phyloP scores from a whole-genome alignment of 1,140 invertebrate species.

The Leptoteleia sp. region DNA sequence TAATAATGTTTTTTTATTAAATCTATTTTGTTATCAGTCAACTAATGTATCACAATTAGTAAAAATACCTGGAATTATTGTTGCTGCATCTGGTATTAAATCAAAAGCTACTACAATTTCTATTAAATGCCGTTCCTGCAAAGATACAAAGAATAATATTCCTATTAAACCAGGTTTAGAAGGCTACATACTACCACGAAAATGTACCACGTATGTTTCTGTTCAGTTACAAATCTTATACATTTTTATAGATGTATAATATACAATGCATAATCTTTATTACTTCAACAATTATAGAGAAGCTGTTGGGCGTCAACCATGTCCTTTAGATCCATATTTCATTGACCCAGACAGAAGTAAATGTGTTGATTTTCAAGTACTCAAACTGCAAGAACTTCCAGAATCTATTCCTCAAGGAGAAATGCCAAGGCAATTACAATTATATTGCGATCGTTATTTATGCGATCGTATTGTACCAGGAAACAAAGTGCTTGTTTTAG shows the following conservation, averaged over 20 bases:
- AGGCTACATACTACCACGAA: slow-evolving; percentile 97
- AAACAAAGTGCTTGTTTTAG: slow-evolving; percentile 95
- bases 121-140: slow-evolving; percentile 97
- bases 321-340: slow-evolving; percentile 98
- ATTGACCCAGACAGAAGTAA: slow-evolving; percentile 98
- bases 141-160: slow-evolving; percentile 93
- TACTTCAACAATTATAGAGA: slow-evolving; percentile 83
- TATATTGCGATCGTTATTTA: slow-evolving; percentile 97
- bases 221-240: background rate
- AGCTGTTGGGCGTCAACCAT: slow-evolving; percentile 90
- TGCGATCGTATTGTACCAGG: slow-evolving; percentile 98
- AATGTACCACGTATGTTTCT: slow-evolving; percentile 92
- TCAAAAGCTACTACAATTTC: slow-evolving; percentile 97
- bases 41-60: slow-evolving; percentile 95
- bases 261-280: too few species aligned
- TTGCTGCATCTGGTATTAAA: slow-evolving; percentile 94
- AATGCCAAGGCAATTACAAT: slow-evolving; percentile 97
- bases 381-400: slow-evolving; percentile 97
- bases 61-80: slow-evolving; percentile 97
- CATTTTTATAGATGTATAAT: slow-evolving; percentile 1
- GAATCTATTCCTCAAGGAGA: slow-evolving; percentile 99
- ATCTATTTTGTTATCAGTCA: slow-evolving; percentile 90
- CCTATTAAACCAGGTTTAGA: slow-evolving; percentile 97
- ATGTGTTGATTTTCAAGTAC: slow-evolving; percentile 96
- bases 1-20: too few species aligned